These are phyloP conservation scores for Morpho deidamia DNA, from an alignment of 2,888 invertebrate genomes.

Conservation along the genomic window DNA sequence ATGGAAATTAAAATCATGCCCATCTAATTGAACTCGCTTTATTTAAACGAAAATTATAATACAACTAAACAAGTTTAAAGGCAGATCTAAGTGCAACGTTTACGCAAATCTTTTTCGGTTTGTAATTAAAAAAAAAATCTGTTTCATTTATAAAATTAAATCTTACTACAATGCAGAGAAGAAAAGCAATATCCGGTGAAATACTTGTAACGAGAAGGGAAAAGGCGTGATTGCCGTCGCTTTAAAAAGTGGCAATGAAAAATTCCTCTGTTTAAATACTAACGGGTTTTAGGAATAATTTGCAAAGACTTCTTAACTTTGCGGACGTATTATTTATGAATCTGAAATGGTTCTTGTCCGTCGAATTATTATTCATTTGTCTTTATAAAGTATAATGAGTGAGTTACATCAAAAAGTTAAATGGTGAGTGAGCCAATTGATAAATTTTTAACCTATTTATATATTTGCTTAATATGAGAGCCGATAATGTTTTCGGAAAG, in stretches of 20 bases:
- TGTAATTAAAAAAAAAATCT: conserved; percentile 64
- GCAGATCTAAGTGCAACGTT: not conserved
- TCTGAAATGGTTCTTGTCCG: conserved; percentile 4
- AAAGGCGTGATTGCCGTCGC: conserved; percentile 41
- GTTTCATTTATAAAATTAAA: conserved; percentile 72
- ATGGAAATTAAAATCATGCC: too few relatives aligned
- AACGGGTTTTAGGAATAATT: conserved; percentile 14
- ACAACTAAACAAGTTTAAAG: too few relatives aligned
- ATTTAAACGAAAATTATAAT: too few relatives aligned
- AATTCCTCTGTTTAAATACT: conserved; percentile 24
- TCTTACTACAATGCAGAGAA: conserved; percentile 53
- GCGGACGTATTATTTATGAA: conserved; percentile 9
- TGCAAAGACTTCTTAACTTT: conserved; percentile 7
- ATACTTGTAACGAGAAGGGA: conserved; percentile 47
- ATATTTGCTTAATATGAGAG: too few relatives aligned
- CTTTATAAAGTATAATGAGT: conserved; percentile 7
- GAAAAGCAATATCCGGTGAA: conserved; percentile 50
- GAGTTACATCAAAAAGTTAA: not conserved
- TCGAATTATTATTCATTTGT: conserved; percentile 8
- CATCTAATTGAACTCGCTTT: too few relatives aligned
- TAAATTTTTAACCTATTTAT: not conserved
- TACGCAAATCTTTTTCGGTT: conserved; percentile 44
- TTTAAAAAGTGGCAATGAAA: conserved; percentile 38
- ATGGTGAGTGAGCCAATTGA: not conserved
- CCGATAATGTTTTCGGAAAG: too few relatives aligned